Evolutionary conservation across 2,888 invertebrate genomes (phyloP).

Genomic region (Brachypalpus laphriformis): DNA sequence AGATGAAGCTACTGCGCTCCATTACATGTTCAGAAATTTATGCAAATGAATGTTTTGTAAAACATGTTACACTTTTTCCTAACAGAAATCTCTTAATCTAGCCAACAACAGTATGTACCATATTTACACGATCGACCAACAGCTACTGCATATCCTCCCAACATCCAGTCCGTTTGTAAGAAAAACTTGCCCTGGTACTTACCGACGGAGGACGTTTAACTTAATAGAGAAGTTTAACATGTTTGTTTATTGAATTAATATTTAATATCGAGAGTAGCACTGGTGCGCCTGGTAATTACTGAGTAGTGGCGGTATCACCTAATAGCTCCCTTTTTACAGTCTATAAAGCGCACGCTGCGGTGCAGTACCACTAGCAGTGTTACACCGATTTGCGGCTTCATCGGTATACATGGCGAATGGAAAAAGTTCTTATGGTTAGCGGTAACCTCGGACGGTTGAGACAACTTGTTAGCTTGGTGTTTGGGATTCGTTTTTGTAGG

Average conservation of each 20-base stretch:
- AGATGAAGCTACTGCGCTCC: not conserved
- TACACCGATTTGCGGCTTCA: not conserved
- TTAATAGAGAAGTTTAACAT: constrained; percentile 71
- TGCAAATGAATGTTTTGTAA: constrained; percentile 63
- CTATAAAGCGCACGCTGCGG: constrained; percentile 30
- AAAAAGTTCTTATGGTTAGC: not conserved
- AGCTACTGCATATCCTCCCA: constrained; percentile 35
- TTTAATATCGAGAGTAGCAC: constrained; percentile 48
- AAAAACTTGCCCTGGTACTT: constrained; percentile 7
- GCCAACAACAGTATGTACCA: not conserved
- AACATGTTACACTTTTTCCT: constrained; percentile 60
- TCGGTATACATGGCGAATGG: not conserved
- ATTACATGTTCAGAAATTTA: constrained; percentile 46
- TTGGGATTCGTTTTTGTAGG: not conserved
- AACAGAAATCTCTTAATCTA: constrained; percentile 24
- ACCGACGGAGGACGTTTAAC: constrained; percentile 49
- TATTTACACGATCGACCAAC: not conserved
- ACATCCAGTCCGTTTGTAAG: not conserved
- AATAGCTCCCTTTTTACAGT: constrained; percentile 56
- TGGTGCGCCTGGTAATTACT: constrained; percentile 51
- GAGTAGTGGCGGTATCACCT: constrained; percentile 47
- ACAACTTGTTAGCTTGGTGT: constrained; percentile 44
- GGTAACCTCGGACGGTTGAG: constrained; percentile 4
- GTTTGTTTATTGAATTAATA: constrained; percentile 72
- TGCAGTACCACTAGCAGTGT: constrained; percentile 23